A percentile compares a stretch with the other conserved stretches of the same genome.
phyloP scores from a whole-genome alignment of 2,113 vertebrate genomes.

The Muntiacus reevesi region DNA sequence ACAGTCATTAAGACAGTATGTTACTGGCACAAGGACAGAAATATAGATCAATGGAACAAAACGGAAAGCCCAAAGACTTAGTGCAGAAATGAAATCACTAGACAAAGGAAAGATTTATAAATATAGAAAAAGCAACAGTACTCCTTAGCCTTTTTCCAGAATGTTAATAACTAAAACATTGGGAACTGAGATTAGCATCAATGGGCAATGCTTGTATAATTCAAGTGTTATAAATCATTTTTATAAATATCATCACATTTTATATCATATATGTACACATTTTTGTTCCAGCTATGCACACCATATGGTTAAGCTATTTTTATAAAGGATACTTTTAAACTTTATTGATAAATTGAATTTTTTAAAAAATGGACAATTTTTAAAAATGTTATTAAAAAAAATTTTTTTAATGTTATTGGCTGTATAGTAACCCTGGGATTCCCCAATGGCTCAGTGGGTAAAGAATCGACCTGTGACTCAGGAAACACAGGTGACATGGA shows the following conservation, averaged over 20 bases:
- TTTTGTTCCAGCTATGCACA: background rate
- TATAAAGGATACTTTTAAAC: background rate
- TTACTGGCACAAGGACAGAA: too few relatives aligned
- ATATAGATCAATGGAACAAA: too few relatives aligned
- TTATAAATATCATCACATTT: background rate
- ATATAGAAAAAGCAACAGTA: conserved; percentile 9
- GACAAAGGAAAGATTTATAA: conserved; percentile 53
- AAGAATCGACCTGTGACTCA: too few relatives aligned
- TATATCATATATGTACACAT: background rate
- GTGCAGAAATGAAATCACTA: conserved; percentile 57
- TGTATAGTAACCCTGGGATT: background rate
- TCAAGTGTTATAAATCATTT: background rate
- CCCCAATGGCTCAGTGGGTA: too few relatives aligned
- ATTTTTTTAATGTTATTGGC: background rate
- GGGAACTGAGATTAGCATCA: conserved; percentile 4
- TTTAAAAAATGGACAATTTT: background rate
- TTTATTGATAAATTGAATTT: background rate
- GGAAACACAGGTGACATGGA: too few relatives aligned
- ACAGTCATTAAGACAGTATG: too few relatives aligned
- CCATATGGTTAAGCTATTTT: background rate
- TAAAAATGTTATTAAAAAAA: background rate
- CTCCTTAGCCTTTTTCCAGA: background rate
- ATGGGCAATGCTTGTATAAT: background rate
- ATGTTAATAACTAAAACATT: conserved; percentile 36
- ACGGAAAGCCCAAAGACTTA: too few relatives aligned